phyloP scores from a whole-genome alignment of 2,888 invertebrate genomes.

The Cyrtodaria siliqua region DNA sequence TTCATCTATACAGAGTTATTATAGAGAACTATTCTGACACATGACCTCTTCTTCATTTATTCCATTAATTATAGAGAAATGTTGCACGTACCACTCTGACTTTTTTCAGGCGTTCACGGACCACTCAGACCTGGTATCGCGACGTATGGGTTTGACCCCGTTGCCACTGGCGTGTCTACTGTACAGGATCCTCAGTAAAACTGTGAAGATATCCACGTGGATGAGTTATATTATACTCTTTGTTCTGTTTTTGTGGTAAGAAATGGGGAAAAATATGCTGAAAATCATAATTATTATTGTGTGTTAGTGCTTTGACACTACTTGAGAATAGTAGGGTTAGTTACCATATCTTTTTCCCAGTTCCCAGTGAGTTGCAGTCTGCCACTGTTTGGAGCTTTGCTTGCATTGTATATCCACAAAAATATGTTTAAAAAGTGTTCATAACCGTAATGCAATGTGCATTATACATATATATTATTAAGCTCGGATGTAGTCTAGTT shows the following conservation, averaged over 20 bases:
- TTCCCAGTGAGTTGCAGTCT: no score
- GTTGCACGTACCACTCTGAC: no score
- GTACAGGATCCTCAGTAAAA: conserved; percentile 94
- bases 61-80: no score
- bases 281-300: conserved; percentile 1
- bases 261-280: neutral
- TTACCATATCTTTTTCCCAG: no score
- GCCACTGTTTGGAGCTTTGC: neutral
- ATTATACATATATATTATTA: no score
- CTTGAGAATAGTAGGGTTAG: neutral
- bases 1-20: no score
- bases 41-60: no score
- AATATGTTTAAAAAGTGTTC: no score
- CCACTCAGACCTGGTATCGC: conserved; percentile 97
- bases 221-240: conserved; percentile 91
- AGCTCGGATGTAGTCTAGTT: no score
- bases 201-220: conserved; percentile 90
- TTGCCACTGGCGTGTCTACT: conserved; percentile 97
- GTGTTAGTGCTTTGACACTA: neutral
- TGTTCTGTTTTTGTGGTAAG: conserved; percentile 90
- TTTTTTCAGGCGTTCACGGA: conserved; percentile 93
- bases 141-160: conserved; percentile 99
- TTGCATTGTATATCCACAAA: no score
- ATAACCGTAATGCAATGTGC: no score
- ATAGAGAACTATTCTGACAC: no score